Evolutionary conservation across 2,888 invertebrate species (phyloP).

Genomic region (Pollenia labialis): DNA sequence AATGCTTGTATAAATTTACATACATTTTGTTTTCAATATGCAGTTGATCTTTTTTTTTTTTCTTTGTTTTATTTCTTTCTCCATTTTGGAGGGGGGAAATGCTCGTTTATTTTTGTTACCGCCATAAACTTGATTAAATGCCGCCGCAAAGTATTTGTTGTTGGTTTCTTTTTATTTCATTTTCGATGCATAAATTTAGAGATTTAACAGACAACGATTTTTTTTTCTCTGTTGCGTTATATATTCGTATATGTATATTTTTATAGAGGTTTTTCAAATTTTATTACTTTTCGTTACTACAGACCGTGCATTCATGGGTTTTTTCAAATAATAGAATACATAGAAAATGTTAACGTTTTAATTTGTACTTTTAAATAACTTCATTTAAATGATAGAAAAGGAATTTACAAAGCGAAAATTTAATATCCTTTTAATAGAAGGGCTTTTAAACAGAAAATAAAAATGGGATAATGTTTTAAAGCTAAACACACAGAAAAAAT

Average conservation of each 20-base stretch:
- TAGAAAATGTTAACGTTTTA: conserved; percentile 20
- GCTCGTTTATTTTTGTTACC: conserved; percentile 67
- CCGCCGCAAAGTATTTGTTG: conserved; percentile 75
- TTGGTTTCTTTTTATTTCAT: conserved; percentile 44
- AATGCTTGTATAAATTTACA: conserved; percentile 68
- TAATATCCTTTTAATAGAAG: too few relatives aligned
- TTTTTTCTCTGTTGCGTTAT: conserved; percentile 18
- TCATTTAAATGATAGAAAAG: background rate
- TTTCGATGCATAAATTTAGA: conserved; percentile 79
- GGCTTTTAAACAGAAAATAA: too few relatives aligned
- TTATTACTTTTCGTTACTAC: conserved; percentile 56
- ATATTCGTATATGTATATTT: conserved; percentile 10
- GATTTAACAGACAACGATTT: conserved; percentile 67
- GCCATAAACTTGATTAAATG: conserved; percentile 82
- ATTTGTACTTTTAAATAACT: conserved; percentile 24
- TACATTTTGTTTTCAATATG: conserved; percentile 70
- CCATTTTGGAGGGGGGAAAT: conserved; percentile 4
- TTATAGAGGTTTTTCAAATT: conserved; percentile 30
- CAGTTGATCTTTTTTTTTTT: conserved; percentile 46
- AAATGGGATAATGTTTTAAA: too few relatives aligned
- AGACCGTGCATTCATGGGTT: conserved; percentile 27
- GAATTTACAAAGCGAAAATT: conserved; percentile 8
- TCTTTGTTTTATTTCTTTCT: conserved; percentile 14
- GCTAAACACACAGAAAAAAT: too few relatives aligned
- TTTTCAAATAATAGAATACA: conserved; percentile 19